Base-by-base conservation (phyloP, 1,140 invertebrate genomes). In the Metopolophium dirhodum region DNA sequence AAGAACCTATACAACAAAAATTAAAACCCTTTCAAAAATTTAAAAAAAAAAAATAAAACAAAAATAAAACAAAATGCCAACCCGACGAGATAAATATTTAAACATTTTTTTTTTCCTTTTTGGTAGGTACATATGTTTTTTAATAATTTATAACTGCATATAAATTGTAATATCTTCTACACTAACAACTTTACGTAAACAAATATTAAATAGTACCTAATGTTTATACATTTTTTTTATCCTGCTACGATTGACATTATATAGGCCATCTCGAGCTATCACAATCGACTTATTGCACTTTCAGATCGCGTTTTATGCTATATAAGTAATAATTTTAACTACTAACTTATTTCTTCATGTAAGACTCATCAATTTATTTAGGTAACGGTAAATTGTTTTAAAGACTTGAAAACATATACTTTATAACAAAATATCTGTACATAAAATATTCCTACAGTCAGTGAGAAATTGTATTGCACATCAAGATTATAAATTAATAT, bases 201-300 rank as follows among this genome's bases (percentile, higher is more conserved):
- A 90, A 90, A 68, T 90, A 90, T 30, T 61, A 90, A 90, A 57
- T 90, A 57, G n/a, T 90, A 41, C 41, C 41, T 41, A 41, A 90
- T 35, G 18, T 61, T 61, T 61, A 90, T 41, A 90, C 57, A 90
- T 90, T 7, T 90, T 26, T 90, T 90, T 90, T 45, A 90, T 61
- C 89, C 51, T 90, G 89, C 89, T 61, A 61, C 88, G 54, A 61
- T 45, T 90, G 37, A 90, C 89, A 61, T 61, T 30, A 30, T 20
- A 90, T 26, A 30, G 54, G 89, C 54, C 89, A 90, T 90, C 23
- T 93, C 47, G 49, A 85, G 91, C 91, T 93, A 93, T 93, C 91
- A 93, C 91, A 93, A 93, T 93, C 77, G 49, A 85, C 35, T 49
- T 93, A 93, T 93, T 93, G 91, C 91, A 93, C 91, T 85, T 93